These are phyloP conservation scores for Diglossa cyanea DNA, from an alignment of 2,797 vertebrate species.

Conservation along the genomic window DNA sequence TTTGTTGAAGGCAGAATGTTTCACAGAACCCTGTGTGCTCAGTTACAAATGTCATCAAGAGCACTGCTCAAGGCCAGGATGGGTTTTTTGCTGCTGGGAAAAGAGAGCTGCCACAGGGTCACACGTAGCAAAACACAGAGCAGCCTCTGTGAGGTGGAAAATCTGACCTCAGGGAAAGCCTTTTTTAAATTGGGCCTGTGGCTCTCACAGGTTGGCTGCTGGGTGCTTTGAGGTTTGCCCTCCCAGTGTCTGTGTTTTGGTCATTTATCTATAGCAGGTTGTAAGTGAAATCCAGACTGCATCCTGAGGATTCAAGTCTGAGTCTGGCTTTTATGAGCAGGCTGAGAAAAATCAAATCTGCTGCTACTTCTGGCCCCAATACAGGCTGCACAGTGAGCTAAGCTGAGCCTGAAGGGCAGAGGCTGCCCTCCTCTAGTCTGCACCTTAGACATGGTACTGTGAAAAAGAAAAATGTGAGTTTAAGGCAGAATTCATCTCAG, in stretches of 20 bases:
- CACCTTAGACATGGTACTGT: neutral
- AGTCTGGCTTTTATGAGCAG: neutral
- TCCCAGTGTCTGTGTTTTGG: neutral
- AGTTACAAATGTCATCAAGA: neutral
- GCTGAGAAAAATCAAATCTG: neutral
- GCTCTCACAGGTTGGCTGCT: neutral
- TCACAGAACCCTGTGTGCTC: neutral
- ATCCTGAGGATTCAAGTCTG: neutral
- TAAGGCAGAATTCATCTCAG: neutral
- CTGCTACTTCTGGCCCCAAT: neutral
- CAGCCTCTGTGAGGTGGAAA: neutral
- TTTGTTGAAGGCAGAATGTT: neutral
- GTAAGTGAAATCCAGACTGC: neutral
- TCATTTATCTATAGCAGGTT: neutral
- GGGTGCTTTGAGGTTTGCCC: neutral
- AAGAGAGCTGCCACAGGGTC: neutral
- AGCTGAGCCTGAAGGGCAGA: neutral
- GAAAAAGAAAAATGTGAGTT: neutral
- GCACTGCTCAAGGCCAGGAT: neutral
- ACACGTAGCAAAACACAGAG: neutral
- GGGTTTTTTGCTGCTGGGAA: neutral
- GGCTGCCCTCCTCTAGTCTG: neutral
- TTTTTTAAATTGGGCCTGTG: neutral
- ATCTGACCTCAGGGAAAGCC: neutral
- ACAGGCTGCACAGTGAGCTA: neutral